Conservation (phyloP, 2,888 invertebrate genomes). For the Eremobia ochroleuca region DNA sequence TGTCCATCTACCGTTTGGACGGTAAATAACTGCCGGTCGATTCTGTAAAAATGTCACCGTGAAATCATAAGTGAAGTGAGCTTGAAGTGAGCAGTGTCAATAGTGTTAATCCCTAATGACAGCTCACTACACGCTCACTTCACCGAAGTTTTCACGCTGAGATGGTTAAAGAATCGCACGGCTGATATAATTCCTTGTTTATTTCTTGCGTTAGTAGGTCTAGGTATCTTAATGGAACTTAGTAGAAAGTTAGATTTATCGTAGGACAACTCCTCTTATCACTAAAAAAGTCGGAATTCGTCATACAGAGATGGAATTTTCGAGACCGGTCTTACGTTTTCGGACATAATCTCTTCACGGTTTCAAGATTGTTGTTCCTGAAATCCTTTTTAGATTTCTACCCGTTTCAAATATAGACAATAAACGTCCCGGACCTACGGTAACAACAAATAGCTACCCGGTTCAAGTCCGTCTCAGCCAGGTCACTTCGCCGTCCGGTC, state of each 20-base stretch:
- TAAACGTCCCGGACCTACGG: constrained; percentile 65
- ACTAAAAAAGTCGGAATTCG: not conserved
- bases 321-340: not conserved
- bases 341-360: not conserved
- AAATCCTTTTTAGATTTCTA: constrained; percentile 37
- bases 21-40: no score
- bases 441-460: constrained; percentile 67
- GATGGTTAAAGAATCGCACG: no score
- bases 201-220: not conserved
- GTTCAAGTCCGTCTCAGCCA: constrained; percentile 68
- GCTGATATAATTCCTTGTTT: not conserved
- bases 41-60: no score
- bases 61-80: no score
- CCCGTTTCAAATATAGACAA: constrained; percentile 43
- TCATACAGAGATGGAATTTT: not conserved
- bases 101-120: no score
- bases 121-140: no score
- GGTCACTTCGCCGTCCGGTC: constrained; percentile 72
- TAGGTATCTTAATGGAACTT: no score
- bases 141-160: no score
- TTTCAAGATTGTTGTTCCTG: not conserved
- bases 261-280: not conserved
- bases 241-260: not conserved
- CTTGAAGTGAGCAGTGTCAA: no score
- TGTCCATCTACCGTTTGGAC: no score